phyloP scores from a whole-genome alignment of 2,797 vertebrate species.

The Denticeps clupeoides region DNA sequence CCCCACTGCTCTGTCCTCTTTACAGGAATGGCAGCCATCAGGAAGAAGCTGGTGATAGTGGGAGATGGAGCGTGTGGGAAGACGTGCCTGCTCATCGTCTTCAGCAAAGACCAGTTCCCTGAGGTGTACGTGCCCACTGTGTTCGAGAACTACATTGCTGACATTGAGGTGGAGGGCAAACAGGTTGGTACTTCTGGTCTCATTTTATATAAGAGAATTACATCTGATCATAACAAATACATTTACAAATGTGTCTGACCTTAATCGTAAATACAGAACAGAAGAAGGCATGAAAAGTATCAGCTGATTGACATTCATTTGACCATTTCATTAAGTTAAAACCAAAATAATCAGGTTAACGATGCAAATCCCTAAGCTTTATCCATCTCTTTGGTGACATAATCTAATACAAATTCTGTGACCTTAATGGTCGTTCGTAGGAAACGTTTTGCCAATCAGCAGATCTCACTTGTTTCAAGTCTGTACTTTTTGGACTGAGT shows the following conservation, averaged over 20 bases:
- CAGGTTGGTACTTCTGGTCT: slow-evolving; percentile 60
- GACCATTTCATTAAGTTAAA: too few species aligned
- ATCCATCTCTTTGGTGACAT: too few species aligned
- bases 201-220: not conserved
- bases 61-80: slow-evolving; percentile 95
- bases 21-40: slow-evolving; percentile 83
- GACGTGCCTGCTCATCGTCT: slow-evolving; percentile 93
- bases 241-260: too few species aligned
- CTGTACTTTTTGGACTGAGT: slow-evolving; percentile 4
- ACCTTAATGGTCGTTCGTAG: not conserved
- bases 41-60: slow-evolving; percentile 97
- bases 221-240: too few species aligned
- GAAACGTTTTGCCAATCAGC: not conserved
- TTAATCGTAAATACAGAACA: too few species aligned
- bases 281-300: too few species aligned
- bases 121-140: slow-evolving; percentile 95
- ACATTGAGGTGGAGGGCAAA: slow-evolving; percentile 92
- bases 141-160: slow-evolving; percentile 98
- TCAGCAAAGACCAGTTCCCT: slow-evolving; percentile 97
- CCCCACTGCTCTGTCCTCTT: not conserved
- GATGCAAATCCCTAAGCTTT: not conserved
- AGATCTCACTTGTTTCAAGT: too few species aligned
- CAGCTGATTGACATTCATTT: too few species aligned
- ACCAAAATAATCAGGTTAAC: too few species aligned
- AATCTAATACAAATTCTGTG: not conserved